Evolutionary conservation across 1,140 invertebrate genomes (phyloP).

Genomic region (Drosophila punjabiensis): DNA sequence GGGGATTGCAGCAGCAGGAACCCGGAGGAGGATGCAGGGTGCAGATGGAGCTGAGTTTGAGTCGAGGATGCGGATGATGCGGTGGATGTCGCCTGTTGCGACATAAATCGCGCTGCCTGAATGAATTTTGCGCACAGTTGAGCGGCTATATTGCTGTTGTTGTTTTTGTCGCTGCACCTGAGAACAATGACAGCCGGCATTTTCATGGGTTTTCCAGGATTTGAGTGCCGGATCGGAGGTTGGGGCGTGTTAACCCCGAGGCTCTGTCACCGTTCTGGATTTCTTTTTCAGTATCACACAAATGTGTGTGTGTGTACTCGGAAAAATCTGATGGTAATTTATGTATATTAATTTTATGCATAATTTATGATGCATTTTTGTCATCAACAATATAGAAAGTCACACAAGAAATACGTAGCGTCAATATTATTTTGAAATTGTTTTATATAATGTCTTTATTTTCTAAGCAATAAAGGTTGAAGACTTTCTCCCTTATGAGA

Average conservation of each 20-base stretch:
- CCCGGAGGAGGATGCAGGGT: background rate
- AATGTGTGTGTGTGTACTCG: background rate
- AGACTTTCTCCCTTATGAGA: too few species aligned
- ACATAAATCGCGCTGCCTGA: slow-evolving; percentile 72
- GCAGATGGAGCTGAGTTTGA: background rate
- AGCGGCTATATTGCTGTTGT: slow-evolving; percentile 54
- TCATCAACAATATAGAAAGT: background rate
- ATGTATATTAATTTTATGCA: too few species aligned
- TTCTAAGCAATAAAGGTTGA: too few species aligned
- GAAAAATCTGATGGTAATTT: background rate
- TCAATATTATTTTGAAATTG: too few species aligned
- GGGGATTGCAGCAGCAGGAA: background rate
- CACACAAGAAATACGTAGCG: background rate
- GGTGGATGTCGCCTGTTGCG: slow-evolving; percentile 71
- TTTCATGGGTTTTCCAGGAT: slow-evolving; percentile 20
- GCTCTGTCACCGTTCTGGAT: slow-evolving; percentile 38
- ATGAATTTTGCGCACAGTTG: slow-evolving; percentile 76
- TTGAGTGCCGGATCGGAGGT: slow-evolving; percentile 23
- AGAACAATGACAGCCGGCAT: slow-evolving; percentile 75
- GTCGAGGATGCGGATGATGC: slow-evolving; percentile 33
- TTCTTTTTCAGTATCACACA: slow-evolving; percentile 32
- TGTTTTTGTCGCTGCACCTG: slow-evolving; percentile 64
- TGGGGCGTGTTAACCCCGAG: slow-evolving; percentile 24
- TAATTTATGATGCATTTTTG: too few species aligned
- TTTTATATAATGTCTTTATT: background rate